phyloP scores from a whole-genome alignment of 2,888 invertebrate species.

The Pimpla rufipes region DNA sequence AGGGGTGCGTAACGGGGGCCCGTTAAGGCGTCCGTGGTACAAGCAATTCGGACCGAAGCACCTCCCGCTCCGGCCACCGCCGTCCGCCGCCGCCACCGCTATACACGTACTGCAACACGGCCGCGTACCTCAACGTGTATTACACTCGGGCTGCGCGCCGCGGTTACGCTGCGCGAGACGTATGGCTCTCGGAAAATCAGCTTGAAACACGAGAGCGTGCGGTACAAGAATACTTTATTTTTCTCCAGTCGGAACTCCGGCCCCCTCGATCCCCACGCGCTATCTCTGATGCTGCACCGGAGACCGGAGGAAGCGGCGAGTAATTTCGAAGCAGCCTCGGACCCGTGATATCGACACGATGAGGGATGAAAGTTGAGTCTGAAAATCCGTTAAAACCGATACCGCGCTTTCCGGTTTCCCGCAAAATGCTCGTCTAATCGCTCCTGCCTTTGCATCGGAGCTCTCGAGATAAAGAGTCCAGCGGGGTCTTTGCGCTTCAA shows the following conservation, averaged over 20 bases:
- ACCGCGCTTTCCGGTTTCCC: slow-evolving; percentile 5
- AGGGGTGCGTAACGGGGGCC: slow-evolving; percentile 79
- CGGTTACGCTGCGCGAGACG: slow-evolving; percentile 53
- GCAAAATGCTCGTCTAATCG: slow-evolving; percentile 42
- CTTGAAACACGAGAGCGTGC: slow-evolving; percentile 60
- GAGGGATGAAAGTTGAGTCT: slow-evolving; percentile 32
- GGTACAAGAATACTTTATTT: slow-evolving; percentile 37
- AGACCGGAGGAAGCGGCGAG: not conserved
- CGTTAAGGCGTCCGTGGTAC: slow-evolving; percentile 71
- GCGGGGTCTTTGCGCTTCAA: slow-evolving; percentile 4
- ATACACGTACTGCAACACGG: slow-evolving; percentile 25
- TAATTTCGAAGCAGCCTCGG: slow-evolving; percentile 6
- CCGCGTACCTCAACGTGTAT: slow-evolving; percentile 54
- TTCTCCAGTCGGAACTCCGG: not conserved
- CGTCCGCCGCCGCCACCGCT: slow-evolving; percentile 36
- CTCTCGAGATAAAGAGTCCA: not conserved
- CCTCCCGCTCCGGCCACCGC: slow-evolving; percentile 63
- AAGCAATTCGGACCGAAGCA: slow-evolving; percentile 77
- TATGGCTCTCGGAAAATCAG: slow-evolving; percentile 64
- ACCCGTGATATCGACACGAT: slow-evolving; percentile 18
- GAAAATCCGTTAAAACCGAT: slow-evolving; percentile 46
- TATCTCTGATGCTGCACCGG: not conserved
- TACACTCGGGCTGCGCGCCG: slow-evolving; percentile 32
- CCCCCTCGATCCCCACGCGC: not conserved
- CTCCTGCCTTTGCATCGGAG: slow-evolving; percentile 2